Evolutionary conservation across 2,888 invertebrate genomes (phyloP), one percentile per base, ranked within the genome.

Genomic region (Psylliodes chrysocephalus): DNA sequence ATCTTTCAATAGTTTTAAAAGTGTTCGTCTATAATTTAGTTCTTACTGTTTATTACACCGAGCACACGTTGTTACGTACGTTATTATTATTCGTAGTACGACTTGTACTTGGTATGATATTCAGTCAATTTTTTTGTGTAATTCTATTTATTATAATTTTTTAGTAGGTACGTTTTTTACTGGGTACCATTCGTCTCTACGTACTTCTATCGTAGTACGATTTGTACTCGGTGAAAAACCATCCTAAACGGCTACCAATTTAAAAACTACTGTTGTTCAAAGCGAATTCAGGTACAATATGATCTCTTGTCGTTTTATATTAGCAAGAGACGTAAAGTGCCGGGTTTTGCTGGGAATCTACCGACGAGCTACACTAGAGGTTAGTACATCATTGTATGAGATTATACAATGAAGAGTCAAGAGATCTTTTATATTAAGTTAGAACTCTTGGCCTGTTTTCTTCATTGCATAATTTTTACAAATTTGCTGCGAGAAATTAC

Each of bases 241-340:
- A 5, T 25, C 7, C 3, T 33, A 33, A 5, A 6, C 2, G 6
- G 10, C 10, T 7, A 8, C 18, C 3, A 3, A 40, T 40, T 3
- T 10, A 40, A 3, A 6, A 14, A 14, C 18, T 14, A 10, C 10
- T 33, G 6, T 25, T 25, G 25, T 25, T 15, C 19, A 1, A 14
- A 35, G 38, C 35, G 4, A 4, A 14, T 2, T 54, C 54, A 54
- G 54, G 54, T 54, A 35, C 54, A 40, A 40, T 54, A 54, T 22
- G 54, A 54, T 54, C 54, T 54, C 40, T 38, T 38, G 53, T 22
- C 10, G 19, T 54, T 33, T 10, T 38, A n/a, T 40, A 46, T 22
- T 40, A 6, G 14, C 38, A 1, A 10, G 40, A 28, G 38, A 54
- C 54, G 19, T 54, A 38, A n/a, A 22, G 54, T 54, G 12, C 22